phyloP scores from a whole-genome alignment of 2,888 invertebrate species.

The Sclerodermus sp. region DNA sequence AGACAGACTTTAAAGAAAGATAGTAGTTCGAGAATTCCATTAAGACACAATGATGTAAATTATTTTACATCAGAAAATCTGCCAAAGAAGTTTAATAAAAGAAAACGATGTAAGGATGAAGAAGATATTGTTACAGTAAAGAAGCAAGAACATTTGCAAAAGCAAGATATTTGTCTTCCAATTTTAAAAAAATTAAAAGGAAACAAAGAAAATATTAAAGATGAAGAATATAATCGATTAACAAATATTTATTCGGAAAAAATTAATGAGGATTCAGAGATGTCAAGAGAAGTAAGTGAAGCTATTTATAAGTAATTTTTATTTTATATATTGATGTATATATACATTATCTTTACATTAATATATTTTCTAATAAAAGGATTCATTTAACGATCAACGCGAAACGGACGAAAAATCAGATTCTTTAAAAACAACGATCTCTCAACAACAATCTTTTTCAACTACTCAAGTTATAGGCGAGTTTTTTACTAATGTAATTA shows the following conservation, averaged over 20 bases:
- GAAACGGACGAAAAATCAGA: conserved; percentile 1
- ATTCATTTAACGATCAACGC: neutral
- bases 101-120: conserved; percentile 29
- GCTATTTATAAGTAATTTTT: no score
- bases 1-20: conserved; percentile 67
- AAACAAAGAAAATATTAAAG: conserved; percentile 8
- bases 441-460: conserved; percentile 10
- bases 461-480: conserved; percentile 17
- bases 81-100: conserved; percentile 28
- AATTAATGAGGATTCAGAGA: no score
- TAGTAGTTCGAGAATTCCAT: conserved; percentile 66
- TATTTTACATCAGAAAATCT: conserved; percentile 54
- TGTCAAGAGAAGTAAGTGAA: no score
- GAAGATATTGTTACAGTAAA: conserved; percentile 19
- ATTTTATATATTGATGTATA: no score
- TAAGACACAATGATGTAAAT: conserved; percentile 62
- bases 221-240: neutral
- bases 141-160: no score
- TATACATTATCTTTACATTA: no score
- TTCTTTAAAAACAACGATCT: conserved; percentile 1
- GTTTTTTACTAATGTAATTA: conserved; percentile 25
- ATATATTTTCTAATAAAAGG: no score
- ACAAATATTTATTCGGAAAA: no score
- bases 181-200: conserved; percentile 23
- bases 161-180: conserved; percentile 20